These are phyloP conservation scores for Megamerina dolium DNA, from an alignment of 2,888 invertebrate genomes.

Conservation along the genomic window DNA sequence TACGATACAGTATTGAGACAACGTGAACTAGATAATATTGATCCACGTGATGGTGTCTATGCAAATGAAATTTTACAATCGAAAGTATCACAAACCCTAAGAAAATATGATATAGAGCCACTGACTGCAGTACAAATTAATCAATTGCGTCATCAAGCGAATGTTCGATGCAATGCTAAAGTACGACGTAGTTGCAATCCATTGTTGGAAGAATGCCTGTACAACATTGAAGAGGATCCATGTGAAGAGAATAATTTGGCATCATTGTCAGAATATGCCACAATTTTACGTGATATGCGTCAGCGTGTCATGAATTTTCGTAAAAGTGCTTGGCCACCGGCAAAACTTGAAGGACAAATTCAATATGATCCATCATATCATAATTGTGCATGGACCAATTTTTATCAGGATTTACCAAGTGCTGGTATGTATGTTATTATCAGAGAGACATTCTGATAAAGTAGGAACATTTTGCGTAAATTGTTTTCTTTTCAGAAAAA, in stretches of 20 bases:
- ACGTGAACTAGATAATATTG: slow-evolving; percentile 28
- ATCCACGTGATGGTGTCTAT: slow-evolving; percentile 35
- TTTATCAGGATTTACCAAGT: slow-evolving; percentile 16
- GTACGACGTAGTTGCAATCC: slow-evolving; percentile 34
- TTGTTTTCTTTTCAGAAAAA: slow-evolving; percentile 6
- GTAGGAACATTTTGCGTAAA: neutral
- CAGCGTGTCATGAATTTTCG: slow-evolving; percentile 47
- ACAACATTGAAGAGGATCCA: slow-evolving; percentile 51
- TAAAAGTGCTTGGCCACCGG: slow-evolving; percentile 46
- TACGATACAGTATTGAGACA: slow-evolving; percentile 32
- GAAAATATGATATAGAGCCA: slow-evolving; percentile 21
- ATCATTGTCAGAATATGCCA: slow-evolving; percentile 8
- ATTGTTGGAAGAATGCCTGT: slow-evolving; percentile 49
- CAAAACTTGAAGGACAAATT: slow-evolving; percentile 49
- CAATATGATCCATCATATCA: slow-evolving; percentile 53
- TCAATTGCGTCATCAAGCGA: slow-evolving; percentile 19
- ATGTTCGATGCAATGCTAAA: slow-evolving; percentile 25
- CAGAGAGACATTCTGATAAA: neutral
- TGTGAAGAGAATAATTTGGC: slow-evolving; percentile 50
- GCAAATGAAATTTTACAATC: slow-evolving; percentile 29
- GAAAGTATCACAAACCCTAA: slow-evolving; percentile 23
- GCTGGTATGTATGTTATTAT: slow-evolving; percentile 13
- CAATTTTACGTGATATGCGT: slow-evolving; percentile 42
- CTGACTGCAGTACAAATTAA: slow-evolving; percentile 23
- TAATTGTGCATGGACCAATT: slow-evolving; percentile 56